A percentile compares a stretch with the other conserved stretches of the same genome.
phyloP scores from a whole-genome alignment of 2,113 vertebrate genomes.

The Hyaena hyaena region DNA sequence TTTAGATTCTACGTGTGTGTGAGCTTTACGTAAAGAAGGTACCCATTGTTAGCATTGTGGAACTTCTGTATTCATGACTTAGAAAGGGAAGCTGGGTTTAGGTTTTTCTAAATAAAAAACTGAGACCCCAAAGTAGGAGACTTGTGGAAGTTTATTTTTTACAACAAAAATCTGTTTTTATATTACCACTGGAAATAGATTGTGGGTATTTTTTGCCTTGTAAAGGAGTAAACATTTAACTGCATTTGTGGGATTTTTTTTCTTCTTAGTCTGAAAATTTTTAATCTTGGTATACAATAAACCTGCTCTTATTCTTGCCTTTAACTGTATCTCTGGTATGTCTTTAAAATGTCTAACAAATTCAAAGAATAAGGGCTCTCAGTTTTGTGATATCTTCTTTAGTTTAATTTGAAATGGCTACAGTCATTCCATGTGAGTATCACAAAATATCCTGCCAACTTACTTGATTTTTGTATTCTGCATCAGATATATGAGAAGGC shows the following conservation, averaged over 20 bases:
- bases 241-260: background rate
- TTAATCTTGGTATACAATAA: background rate
- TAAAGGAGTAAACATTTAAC: background rate
- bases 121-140: background rate
- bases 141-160: background rate
- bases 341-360: background rate
- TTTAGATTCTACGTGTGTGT: background rate
- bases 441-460: background rate
- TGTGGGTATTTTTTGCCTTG: background rate
- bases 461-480: background rate
- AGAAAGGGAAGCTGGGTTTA: background rate
- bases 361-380: background rate
- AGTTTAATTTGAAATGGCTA: background rate
- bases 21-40: background rate
- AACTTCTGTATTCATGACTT: background rate
- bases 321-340: background rate
- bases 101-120: background rate
- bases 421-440: background rate
- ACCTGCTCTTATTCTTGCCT: background rate
- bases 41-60: background rate
- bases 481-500: background rate
- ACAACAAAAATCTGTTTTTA: background rate
- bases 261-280: background rate
- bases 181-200: background rate
- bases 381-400: background rate